Conservation (phyloP, 2,113 vertebrate species). For the Alligator sinensis region DNA sequence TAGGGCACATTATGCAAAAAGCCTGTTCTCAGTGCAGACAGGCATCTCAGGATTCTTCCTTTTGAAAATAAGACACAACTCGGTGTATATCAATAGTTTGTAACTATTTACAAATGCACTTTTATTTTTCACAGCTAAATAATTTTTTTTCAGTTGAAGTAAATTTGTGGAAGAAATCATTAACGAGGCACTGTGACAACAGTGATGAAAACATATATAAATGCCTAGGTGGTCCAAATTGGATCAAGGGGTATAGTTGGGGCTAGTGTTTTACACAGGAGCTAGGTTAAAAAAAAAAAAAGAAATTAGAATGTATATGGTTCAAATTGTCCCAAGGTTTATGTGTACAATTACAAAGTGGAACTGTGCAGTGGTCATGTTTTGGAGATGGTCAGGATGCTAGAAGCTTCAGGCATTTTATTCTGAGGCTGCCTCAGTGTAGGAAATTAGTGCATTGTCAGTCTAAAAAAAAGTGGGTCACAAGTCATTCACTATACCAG, state of each 20-base stretch:
- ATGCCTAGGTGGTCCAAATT: background rate
- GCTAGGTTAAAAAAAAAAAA: background rate
- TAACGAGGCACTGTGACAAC: background rate
- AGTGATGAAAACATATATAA: background rate
- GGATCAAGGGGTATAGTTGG: rapidly evolving
- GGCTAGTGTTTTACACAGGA: background rate
- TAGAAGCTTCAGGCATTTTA: background rate
- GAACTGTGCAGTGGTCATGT: background rate
- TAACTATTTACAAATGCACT: rapidly evolving
- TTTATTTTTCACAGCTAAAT: background rate
- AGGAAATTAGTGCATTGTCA: background rate
- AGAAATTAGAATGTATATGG: background rate
- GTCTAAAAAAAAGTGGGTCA: background rate
- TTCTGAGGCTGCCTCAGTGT: background rate
- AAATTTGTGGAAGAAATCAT: background rate
- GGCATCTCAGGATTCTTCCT: background rate
- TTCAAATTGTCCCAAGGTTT: background rate
- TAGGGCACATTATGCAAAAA: background rate
- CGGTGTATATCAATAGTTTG: background rate
- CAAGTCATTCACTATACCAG: background rate
- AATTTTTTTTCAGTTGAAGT: background rate
- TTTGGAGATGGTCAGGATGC: background rate
- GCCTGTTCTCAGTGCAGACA: background rate
- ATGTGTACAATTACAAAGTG: background rate
- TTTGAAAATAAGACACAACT: background rate